Conservation (phyloP, 2,888 invertebrate species). For the Cantharis rustica region DNA sequence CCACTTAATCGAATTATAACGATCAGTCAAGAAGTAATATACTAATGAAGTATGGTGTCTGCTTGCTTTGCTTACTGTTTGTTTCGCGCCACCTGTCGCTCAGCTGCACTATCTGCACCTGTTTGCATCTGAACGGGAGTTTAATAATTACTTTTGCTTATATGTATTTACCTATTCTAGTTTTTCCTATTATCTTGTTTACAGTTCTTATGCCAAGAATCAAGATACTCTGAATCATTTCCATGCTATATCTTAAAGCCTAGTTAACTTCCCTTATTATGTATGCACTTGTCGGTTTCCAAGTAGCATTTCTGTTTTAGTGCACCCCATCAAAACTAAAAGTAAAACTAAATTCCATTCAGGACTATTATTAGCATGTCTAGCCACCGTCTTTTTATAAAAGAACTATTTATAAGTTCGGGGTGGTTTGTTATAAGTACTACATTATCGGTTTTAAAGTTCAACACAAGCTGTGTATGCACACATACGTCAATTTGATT, state of each 20-base stretch:
- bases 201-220: background rate
- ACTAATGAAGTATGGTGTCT: constrained; percentile 43
- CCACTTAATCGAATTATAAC: constrained; percentile 42
- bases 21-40: constrained; percentile 34
- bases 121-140: constrained; percentile 27
- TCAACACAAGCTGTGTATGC: background rate
- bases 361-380: constrained; percentile 28
- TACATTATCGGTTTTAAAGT: background rate
- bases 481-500: background rate
- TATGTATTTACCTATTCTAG: background rate
- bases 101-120: constrained; percentile 41
- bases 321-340: constrained; percentile 17
- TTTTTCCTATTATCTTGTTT: background rate
- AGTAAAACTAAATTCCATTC: constrained; percentile 23
- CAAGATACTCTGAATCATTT: background rate
- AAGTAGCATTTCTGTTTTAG: constrained; percentile 19
- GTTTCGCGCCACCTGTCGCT: constrained; percentile 45
- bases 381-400: constrained; percentile 29
- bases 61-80: constrained; percentile 23
- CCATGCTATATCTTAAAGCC: background rate
- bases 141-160: background rate
- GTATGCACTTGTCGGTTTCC: constrained; percentile 3
- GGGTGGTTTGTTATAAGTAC: constrained; percentile 18
- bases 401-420: constrained; percentile 22
- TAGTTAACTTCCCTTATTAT: background rate